Conservation (phyloP, 92 coral and sea anemone species). For the Porites divaricata region DNA sequence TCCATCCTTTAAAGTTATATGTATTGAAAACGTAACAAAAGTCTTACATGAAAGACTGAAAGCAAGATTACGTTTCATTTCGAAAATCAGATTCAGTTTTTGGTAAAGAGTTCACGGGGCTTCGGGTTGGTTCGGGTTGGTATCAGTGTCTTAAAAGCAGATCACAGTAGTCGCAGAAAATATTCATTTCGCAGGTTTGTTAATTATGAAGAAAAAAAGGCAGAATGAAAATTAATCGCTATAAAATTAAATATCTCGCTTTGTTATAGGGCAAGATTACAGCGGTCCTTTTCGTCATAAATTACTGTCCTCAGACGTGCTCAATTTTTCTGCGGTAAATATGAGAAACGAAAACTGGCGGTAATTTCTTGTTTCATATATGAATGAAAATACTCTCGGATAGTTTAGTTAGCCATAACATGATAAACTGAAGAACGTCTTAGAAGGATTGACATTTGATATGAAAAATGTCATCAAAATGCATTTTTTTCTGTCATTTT, state of each 20-base stretch:
- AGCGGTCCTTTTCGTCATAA: too few species aligned
- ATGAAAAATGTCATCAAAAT: background rate
- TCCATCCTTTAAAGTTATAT: background rate
- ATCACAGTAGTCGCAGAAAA: background rate
- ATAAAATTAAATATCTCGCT: background rate
- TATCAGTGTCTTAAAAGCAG: background rate
- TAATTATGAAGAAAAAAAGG: background rate
- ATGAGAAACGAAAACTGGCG: too few species aligned
- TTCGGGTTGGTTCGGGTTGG: too few species aligned
- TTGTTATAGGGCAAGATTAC: background rate
- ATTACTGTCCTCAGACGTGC: background rate
- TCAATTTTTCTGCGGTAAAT: background rate
- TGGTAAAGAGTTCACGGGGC: too few species aligned
- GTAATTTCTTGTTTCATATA: background rate
- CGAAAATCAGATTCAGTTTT: too few species aligned
- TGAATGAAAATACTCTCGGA: background rate
- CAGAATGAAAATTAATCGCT: background rate
- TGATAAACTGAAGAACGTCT: background rate
- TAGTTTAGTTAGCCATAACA: background rate
- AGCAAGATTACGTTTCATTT: too few species aligned
- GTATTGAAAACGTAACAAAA: too few species aligned
- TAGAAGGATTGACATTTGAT: background rate
- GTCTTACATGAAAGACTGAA: too few species aligned
- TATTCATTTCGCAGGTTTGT: background rate
- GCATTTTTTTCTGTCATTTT: background rate